Evolutionary conservation across 2,113 vertebrate species (phyloP), one percentile per base, ranked within the genome.

Genomic region (Cynocephalus volans): DNA sequence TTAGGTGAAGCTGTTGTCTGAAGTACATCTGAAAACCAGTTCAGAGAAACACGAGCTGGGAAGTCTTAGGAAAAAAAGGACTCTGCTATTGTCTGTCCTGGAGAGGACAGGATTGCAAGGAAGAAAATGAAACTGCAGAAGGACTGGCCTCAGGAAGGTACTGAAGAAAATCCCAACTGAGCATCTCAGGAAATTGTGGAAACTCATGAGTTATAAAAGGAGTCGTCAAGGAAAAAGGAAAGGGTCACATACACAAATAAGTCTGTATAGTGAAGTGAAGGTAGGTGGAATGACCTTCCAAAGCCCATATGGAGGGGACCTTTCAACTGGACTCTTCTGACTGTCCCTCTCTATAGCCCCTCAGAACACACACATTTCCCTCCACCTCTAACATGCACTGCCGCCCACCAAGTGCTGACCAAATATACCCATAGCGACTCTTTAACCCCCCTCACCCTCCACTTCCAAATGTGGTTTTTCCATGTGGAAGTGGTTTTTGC

Each of bases 401-500:
- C 19, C 28, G 76, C 56, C 41, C 26, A 56, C 82, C 19, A 23
- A 80, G 45, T 9, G n/a, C 75, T 64, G 31, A 79, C 31, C 82
- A 52, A 84, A 70, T 10, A 48, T 33, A 33, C 76, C 65, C 28
- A 58, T 4, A 0, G 36, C 2, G 0, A 60, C 23, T 77, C 73
- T 65, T 67, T 56, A 79, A 36, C 13, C 83, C 36, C 31, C 19
- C 17, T 67, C 13, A 48, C 75, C 31, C 58, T 92, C 58, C 60
- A 48, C 83, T 84, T 90, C 79, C 28, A 90, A 73, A 60, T 54
- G 70, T 31, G 76, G 18, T 19, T 93, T 96, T n/a, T 91, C 81
- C 72, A 70, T 6, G 15, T 6, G 69, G 33, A 70, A 87, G 54
- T 81, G 58, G 12, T 73, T 91, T 60, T 85, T 89, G n/a, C 93